Evolutionary conservation across 2,113 vertebrate species (phyloP).

Genomic region (Phylloscopus trochilus): DNA sequence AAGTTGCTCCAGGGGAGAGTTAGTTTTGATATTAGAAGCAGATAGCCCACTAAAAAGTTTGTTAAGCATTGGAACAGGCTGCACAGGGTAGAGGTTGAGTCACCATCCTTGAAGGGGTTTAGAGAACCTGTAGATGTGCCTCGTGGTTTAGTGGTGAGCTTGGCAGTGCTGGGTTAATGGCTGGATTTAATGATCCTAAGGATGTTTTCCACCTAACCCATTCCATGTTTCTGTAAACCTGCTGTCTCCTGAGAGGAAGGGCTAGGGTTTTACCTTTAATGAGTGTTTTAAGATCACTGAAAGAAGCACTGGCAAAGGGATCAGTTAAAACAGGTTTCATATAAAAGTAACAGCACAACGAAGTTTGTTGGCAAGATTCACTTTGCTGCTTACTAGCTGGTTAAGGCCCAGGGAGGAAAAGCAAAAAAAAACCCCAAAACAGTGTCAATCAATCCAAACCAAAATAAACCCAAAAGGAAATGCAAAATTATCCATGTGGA

Average conservation of each 20-base stretch:
- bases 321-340: background rate
- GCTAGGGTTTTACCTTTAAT: background rate
- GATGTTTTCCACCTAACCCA: background rate
- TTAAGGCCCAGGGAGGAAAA: background rate
- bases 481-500: background rate
- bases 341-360: background rate
- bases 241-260: background rate
- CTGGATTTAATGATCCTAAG: background rate
- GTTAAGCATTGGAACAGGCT: background rate
- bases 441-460: background rate
- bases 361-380: rapidly evolving
- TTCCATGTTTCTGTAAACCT: background rate
- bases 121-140: background rate
- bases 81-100: background rate
- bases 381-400: background rate
- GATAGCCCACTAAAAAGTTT: background rate
- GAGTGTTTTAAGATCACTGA: background rate
- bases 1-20: background rate
- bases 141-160: background rate
- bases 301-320: background rate
- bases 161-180: background rate
- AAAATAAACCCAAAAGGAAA: background rate
- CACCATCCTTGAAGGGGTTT: background rate
- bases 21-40: background rate
- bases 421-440: background rate